Evolutionary conservation across 2,113 vertebrate genomes (phyloP).

Genomic region (Naja naja): DNA sequence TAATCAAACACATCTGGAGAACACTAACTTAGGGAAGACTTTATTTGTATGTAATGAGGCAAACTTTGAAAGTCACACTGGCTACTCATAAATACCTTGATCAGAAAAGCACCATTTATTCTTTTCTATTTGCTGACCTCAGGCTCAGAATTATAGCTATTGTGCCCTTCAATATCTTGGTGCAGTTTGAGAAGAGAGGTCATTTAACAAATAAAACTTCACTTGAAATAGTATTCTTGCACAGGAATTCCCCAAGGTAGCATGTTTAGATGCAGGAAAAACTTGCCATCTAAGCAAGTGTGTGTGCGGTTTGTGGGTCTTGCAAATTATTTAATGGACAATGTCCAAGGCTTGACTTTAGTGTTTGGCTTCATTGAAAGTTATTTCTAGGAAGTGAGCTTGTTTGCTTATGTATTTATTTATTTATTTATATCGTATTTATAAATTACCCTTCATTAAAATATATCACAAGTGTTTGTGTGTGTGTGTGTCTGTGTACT

Average conservation of each 20-base stretch:
- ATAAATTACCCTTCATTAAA: background rate
- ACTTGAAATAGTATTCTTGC: background rate
- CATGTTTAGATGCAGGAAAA: background rate
- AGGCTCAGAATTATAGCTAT: background rate
- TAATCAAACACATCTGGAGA: background rate
- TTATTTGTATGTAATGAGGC: background rate
- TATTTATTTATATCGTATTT: background rate
- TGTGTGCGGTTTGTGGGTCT: constrained; percentile 6
- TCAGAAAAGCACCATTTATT: background rate
- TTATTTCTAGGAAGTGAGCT: background rate
- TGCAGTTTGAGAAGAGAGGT: background rate
- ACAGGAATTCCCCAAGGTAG: no score
- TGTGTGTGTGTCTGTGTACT: background rate
- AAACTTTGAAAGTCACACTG: background rate
- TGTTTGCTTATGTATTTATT: background rate
- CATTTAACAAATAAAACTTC: background rate
- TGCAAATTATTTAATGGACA: constrained; percentile 2
- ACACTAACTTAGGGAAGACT: background rate
- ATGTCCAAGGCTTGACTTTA: background rate
- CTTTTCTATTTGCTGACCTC: background rate
- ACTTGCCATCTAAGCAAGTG: background rate
- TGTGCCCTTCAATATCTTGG: background rate
- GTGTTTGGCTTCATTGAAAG: background rate
- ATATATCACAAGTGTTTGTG: background rate
- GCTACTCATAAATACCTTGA: background rate